A percentile compares a stretch with the other conserved stretches of the same genome.
phyloP scores from a whole-genome alignment of 2,888 invertebrate species.

The Drosophila pegasa region DNA sequence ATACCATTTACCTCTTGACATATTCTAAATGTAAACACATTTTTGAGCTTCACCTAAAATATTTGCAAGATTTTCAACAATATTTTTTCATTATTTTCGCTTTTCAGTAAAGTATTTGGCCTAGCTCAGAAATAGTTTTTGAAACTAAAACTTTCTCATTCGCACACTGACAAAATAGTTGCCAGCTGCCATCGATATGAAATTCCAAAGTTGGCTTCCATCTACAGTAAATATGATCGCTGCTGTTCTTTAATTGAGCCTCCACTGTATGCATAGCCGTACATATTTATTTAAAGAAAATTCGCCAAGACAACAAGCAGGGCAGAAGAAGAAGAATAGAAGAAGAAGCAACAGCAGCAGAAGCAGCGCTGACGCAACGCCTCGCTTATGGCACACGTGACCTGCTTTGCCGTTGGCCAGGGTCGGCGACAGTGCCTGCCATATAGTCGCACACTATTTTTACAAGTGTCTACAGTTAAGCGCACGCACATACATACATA shows the following conservation, averaged over 20 bases:
- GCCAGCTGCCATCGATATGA: not conserved
- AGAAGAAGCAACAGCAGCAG: not conserved
- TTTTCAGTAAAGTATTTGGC: not conserved
- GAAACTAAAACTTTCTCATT: not conserved
- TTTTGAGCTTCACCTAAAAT: not conserved
- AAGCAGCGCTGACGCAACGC: constrained; percentile 56
- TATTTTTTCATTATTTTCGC: not conserved
- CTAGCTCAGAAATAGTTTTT: not conserved
- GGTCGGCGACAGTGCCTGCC: constrained; percentile 73
- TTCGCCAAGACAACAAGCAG: constrained; percentile 39
- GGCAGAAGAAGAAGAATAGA: not conserved
- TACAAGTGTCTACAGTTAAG: constrained; percentile 77
- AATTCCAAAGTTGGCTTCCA: not conserved
- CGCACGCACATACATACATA: constrained; percentile 38
- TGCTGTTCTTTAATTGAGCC: not conserved
- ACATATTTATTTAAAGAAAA: constrained; percentile 74
- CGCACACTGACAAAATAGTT: constrained; percentile 4
- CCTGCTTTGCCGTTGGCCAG: constrained; percentile 78
- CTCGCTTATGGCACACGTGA: constrained; percentile 77
- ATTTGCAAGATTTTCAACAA: not conserved
- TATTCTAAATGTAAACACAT: not conserved
- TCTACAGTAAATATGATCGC: not conserved
- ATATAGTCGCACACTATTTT: constrained; percentile 73
- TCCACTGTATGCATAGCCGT: constrained; percentile 23
- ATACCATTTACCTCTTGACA: too few species aligned